phyloP scores from a whole-genome alignment of 2,797 vertebrate genomes.

The Tamandua tetradactyla region DNA sequence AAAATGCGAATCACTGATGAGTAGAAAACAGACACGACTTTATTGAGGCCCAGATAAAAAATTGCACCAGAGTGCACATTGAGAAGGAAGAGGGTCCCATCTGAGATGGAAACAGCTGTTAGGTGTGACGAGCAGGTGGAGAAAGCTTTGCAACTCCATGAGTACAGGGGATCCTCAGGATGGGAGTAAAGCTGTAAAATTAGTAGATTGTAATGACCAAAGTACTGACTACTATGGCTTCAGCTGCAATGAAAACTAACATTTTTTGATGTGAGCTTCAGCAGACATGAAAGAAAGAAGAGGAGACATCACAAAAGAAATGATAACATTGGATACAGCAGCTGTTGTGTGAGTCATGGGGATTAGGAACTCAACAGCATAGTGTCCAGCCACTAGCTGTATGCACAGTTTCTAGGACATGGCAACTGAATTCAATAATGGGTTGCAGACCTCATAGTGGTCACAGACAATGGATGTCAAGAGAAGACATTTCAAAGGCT shows the following conservation, averaged over 20 bases:
- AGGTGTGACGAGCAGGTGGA: too few species aligned
- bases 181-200: conserved; percentile 34
- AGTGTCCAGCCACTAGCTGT: conserved; percentile 52
- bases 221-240: conserved; percentile 11
- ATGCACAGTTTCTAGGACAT: conserved; percentile 51
- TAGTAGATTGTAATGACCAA: conserved; percentile 52
- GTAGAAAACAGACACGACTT: conserved; percentile 67
- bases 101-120: conserved; percentile 66
- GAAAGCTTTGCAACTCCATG: conserved; percentile 34
- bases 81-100: conserved; percentile 65
- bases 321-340: too few species aligned
- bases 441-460: conserved; percentile 59
- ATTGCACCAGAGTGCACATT: conserved; percentile 64
- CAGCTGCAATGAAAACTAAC: conserved; percentile 49
- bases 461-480: conserved; percentile 70
- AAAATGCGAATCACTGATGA: conserved; percentile 70
- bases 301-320: too few species aligned
- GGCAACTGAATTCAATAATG: background rate
- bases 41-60: conserved; percentile 58
- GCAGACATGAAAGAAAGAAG: conserved; percentile 52
- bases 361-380: conserved; percentile 14
- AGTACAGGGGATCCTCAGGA: conserved; percentile 54
- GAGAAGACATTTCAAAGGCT: conserved; percentile 64
- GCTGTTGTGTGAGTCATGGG: conserved; percentile 58
- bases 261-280: conserved; percentile 3